Percentiles rank a stretch among this genome's conserved stretches.
phyloP scores from a whole-genome alignment of 30 jellyfish, hydroid and myxozoan species.

The Pelagia noctiluca region DNA sequence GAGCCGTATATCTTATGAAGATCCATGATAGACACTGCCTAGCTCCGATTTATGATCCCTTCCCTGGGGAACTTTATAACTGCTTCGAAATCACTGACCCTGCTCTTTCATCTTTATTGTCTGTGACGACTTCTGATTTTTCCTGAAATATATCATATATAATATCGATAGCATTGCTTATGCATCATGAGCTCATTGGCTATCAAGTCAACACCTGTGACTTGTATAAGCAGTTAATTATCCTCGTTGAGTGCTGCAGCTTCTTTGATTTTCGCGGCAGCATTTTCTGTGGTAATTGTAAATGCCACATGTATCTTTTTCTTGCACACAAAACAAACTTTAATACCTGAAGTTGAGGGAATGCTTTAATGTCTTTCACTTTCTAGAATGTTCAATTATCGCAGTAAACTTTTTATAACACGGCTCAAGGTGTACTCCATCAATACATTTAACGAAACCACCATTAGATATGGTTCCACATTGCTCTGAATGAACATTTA shows the following conservation, averaged over 20 bases:
- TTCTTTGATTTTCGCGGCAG: background rate
- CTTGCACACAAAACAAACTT: background rate
- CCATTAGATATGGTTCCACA: background rate
- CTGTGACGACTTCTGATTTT: background rate
- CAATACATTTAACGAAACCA: background rate
- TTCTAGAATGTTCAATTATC: background rate
- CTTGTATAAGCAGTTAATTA: background rate
- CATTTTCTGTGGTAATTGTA: background rate
- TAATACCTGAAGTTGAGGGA: background rate
- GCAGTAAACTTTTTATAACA: background rate
- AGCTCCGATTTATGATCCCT: slow-evolving; percentile 36
- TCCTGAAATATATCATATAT: background rate
- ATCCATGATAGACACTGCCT: slow-evolving; percentile 26
- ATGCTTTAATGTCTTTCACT: background rate
- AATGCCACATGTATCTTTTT: background rate
- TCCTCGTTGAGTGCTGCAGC: background rate
- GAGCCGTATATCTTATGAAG: slow-evolving; percentile 30
- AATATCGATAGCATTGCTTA: too few relatives aligned
- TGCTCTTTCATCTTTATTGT: background rate
- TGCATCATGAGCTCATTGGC: background rate
- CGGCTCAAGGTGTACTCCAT: background rate
- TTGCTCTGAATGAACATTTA: background rate
- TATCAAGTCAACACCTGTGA: background rate
- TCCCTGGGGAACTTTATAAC: slow-evolving; percentile 11
- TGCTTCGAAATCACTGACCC: background rate